Percentiles rank a stretch among this genome's conserved stretches.
These are phyloP conservation scores for Porites lobata DNA, from an alignment of 92 coral and sea anemone species.

Conservation along the genomic window DNA sequence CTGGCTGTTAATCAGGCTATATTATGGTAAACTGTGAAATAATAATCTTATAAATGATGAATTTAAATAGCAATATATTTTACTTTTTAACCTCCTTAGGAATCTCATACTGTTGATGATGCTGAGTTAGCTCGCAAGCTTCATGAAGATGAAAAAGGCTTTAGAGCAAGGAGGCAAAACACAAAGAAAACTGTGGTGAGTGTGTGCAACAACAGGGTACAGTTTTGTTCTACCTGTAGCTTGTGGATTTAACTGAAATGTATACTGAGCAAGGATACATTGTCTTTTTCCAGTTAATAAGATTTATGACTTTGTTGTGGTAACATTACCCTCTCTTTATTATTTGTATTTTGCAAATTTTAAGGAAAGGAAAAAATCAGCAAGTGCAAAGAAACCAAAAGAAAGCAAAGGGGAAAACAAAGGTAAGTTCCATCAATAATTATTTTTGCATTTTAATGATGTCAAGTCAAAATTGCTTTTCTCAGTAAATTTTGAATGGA, in stretches of 20 bases:
- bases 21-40: too few relatives aligned
- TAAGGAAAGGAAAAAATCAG: slow-evolving; percentile 52
- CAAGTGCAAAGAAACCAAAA: slow-evolving; percentile 37
- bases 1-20: too few relatives aligned
- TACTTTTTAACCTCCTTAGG: background rate
- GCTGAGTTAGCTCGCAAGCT: slow-evolving; percentile 69
- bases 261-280: too few relatives aligned
- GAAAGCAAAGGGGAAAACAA: slow-evolving; percentile 41
- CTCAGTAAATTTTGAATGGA: too few relatives aligned
- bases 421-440: background rate
- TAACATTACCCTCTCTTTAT: background rate
- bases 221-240: too few relatives aligned
- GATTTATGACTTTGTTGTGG: background rate
- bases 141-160: slow-evolving; percentile 66
- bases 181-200: slow-evolving; percentile 64
- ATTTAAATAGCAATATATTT: too few relatives aligned
- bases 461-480: too few relatives aligned
- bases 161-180: slow-evolving; percentile 50
- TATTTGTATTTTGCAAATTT: background rate
- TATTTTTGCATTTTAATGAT: too few relatives aligned
- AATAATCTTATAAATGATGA: too few relatives aligned
- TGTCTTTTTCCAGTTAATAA: too few relatives aligned
- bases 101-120: slow-evolving; percentile 47
- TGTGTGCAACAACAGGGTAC: too few relatives aligned
- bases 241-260: too few relatives aligned